Evolutionary conservation across 2,888 invertebrate species (phyloP), one percentile per base, ranked within the genome.

Genomic region (Dynastes grantii): DNA sequence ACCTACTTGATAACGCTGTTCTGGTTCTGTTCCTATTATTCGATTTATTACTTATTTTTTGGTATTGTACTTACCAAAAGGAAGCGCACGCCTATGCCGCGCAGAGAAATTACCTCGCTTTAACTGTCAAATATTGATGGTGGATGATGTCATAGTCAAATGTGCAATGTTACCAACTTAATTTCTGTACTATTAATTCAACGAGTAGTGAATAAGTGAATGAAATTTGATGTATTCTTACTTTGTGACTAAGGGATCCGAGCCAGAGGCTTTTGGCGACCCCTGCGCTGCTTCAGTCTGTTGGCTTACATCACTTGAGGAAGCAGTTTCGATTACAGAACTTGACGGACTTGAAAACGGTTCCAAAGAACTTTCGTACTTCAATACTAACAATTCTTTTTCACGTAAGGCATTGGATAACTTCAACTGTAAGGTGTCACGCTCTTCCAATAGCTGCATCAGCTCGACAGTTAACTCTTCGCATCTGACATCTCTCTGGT

Each of bases 401-500:
- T 94, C 91, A 64, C 96, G 91, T 77, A 97, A 90, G 9, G 95
- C 94, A 85, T 95, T 95, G 0, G 96, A 96, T 6, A 97, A 88
- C 81, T 95, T 92, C 79, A 97, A 88, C 85, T 97, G 97, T 76
- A 97, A 88, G 0, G 95, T 95, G 85, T 97, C 97, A 76, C 97
- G 91, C 87, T 97, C 97, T 87, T 96, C 96, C 67, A 97, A 88
- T 65, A 97, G 89, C 87, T 94, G 94, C 82, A 95, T 95, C 75
- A 97, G 89, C 87, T 97, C 97, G 84, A 95, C 91, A 0, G 96
- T 96, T 79, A 97, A 90, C 87, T 97, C 96, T 85, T 97, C 96
- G 86, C 95, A 95, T 0, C 95, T 91, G 79, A 96, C 94, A 83
- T 97, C 96, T 81, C 96, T 91, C 85, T 96, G 95, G 87, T 97